These are phyloP conservation scores for Ceuthmochares aereus DNA, from an alignment of 2,113 vertebrate species.

Conservation along the genomic window DNA sequence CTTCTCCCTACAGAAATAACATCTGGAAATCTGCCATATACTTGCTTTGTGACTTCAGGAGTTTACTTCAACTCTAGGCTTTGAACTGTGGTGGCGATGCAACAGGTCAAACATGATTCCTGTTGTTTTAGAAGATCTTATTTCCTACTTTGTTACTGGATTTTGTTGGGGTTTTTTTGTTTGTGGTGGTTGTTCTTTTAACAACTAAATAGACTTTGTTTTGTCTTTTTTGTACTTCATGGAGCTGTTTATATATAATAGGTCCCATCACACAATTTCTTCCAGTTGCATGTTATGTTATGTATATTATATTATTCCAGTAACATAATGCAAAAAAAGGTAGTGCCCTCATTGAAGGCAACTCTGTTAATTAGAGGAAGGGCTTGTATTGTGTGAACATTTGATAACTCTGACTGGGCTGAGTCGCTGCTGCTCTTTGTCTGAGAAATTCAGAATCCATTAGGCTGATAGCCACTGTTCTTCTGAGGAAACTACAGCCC, in stretches of 20 bases:
- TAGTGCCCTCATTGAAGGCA: background rate
- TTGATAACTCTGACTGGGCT: slow-evolving; percentile 49
- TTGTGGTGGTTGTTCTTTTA: background rate
- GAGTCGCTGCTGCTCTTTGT: slow-evolving; percentile 58
- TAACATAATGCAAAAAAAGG: slow-evolving; percentile 12
- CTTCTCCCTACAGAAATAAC: background rate
- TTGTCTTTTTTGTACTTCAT: slow-evolving; percentile 1
- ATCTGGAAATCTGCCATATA: slow-evolving; percentile 37
- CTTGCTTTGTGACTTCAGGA: background rate
- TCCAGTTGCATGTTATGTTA: background rate
- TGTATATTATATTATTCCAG: background rate
- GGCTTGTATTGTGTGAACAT: slow-evolving; percentile 19
- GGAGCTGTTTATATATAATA: slow-evolving; percentile 18
- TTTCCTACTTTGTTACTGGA: background rate
- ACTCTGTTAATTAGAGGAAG: slow-evolving; percentile 54
- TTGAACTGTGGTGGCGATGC: background rate
- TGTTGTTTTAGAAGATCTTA: background rate
- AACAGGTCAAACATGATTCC: background rate
- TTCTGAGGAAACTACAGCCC: slow-evolving; percentile 66
- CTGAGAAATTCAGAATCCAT: slow-evolving; percentile 62
- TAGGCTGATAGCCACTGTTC: slow-evolving; percentile 63
- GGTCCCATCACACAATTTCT: background rate
- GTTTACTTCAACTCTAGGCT: background rate
- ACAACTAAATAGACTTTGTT: background rate
- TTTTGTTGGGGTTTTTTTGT: background rate